phyloP scores from a whole-genome alignment of 2,888 invertebrate genomes.

The Labia minor region DNA sequence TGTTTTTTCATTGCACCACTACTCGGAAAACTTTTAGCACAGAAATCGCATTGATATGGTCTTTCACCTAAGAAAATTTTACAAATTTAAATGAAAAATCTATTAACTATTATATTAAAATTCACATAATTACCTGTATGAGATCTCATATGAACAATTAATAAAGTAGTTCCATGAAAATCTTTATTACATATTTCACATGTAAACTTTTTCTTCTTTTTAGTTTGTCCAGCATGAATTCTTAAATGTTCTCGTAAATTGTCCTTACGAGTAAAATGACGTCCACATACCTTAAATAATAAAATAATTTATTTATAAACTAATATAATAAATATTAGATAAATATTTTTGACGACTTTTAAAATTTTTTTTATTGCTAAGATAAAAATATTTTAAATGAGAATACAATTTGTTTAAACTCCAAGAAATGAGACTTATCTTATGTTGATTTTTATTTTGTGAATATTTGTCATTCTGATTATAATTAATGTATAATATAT shows the following conservation, averaged over 20 bases:
- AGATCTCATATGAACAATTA: constrained; percentile 51
- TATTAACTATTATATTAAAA: not conserved
- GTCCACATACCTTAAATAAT: constrained; percentile 47
- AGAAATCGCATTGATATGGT: constrained; percentile 32
- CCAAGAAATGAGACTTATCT: no score
- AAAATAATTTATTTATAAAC: not conserved
- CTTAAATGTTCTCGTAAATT: constrained; percentile 60
- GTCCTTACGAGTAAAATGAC: constrained; percentile 57
- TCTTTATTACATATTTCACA: constrained; percentile 56
- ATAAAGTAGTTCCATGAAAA: constrained; percentile 49
- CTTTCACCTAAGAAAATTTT: constrained; percentile 29
- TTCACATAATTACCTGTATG: constrained; percentile 42
- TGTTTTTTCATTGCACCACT: constrained; percentile 32
- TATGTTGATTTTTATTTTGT: no score
- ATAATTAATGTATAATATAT: no score
- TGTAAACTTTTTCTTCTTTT: constrained; percentile 45
- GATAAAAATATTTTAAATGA: not conserved
- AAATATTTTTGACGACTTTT: not conserved
- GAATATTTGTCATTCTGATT: no score
- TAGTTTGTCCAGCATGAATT: constrained; percentile 45
- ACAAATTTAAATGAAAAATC: not conserved
- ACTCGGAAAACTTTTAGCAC: constrained; percentile 31
- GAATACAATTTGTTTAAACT: no score
- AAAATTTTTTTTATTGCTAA: not conserved
- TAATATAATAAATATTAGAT: not conserved